Evolutionary conservation across 2,888 invertebrate species (phyloP), one percentile per base, ranked within the genome.

Genomic region (Tipula lateralis): DNA sequence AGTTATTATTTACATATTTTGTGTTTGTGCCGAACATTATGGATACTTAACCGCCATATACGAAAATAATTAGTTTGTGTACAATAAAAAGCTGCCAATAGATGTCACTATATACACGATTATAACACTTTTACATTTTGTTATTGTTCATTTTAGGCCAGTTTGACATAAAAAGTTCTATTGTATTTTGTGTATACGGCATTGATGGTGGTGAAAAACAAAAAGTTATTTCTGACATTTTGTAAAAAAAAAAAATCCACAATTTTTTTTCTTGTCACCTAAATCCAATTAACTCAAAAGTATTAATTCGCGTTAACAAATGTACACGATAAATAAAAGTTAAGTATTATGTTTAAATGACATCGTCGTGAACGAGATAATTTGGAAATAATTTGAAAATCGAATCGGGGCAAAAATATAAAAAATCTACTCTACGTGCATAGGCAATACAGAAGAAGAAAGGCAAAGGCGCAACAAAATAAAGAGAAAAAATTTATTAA

Each of bases 121-220:
- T 66, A 66, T 66, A 66, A 19, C 66, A 66, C 2, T 66, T 66
- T 24, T 0, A 4, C 2, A 24, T 66, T 24, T 66, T 66, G 66
- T 66, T 66, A 66, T 19, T 50, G 66, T 66, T 66, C 66, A 66
- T 9, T 66, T 66, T 66, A 66, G 19, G 9, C 66, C 24, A 66
- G 24, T 66, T 66, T 66, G 19, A 16, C 44, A 50, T 50, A 50
- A 50, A 50, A 66, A 66, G 24, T 66, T 66, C 66, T 66, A 24
- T 24, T 66, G 66, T 19, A 66, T 19, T n/a, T 66, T 66, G 66
- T 66, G 24, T 66, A 66, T 66, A 9, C 66, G 66, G 66, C 66
- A 66, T 66, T 66, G 66, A 66, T 66, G 66, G 66, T 66, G 66
- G 66, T 66, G 66, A 66, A 66, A 66, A 66, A 66, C 66, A 66